Evolutionary conservation across 2,797 vertebrate genomes (phyloP).

Genomic region (Poeciliopsis gracilis): DNA sequence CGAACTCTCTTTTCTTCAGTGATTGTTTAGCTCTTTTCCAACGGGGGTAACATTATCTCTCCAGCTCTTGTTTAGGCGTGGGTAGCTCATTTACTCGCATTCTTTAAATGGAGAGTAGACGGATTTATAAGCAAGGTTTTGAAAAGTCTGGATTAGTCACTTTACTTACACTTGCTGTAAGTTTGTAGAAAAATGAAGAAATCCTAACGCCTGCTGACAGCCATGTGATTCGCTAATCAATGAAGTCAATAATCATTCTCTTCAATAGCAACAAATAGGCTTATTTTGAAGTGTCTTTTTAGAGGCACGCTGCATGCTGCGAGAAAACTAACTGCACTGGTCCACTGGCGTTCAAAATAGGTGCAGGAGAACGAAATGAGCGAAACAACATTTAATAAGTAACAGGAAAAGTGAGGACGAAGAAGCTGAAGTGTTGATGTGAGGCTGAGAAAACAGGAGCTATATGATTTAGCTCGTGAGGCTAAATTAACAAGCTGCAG

Average conservation of each 20-base stretch:
- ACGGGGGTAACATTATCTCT: background rate
- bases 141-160: background rate
- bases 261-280: background rate
- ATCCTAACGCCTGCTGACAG: background rate
- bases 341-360: background rate
- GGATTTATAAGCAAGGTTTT: background rate
- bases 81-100: background rate
- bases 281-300: background rate
- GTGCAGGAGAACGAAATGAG: background rate
- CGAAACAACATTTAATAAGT: constrained; percentile 5
- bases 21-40: background rate
- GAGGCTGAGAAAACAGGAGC: constrained; percentile 30
- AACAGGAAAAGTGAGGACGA: constrained; percentile 20
- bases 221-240: background rate
- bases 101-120: background rate
- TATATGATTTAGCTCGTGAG: constrained; percentile 28
- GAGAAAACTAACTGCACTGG: background rate
- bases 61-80: background rate
- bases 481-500: constrained; percentile 35
- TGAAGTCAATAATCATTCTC: too few relatives aligned
- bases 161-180: background rate
- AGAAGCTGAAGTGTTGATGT: constrained; percentile 12
- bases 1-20: background rate
- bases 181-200: background rate
- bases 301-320: background rate